These are phyloP conservation scores for Erebia ligea DNA, from an alignment of 2,888 invertebrate species.

Conservation along the genomic window DNA sequence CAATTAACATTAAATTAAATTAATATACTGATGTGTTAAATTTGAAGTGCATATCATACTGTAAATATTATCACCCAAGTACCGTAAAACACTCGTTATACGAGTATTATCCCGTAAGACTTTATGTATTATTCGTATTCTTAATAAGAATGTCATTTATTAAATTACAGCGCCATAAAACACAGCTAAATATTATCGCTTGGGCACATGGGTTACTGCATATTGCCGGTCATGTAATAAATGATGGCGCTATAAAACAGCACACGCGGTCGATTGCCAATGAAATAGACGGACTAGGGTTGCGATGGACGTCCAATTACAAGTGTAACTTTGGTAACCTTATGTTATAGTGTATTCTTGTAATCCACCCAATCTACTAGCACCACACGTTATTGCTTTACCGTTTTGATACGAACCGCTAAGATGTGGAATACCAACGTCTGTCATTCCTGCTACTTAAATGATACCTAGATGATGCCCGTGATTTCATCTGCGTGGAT, in stretches of 20 bases:
- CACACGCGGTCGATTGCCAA: too few relatives aligned
- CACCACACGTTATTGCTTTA: too few relatives aligned
- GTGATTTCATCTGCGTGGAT: too few relatives aligned
- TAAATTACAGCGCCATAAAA: constrained; percentile 15
- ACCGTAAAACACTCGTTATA: neutral
- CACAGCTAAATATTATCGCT: neutral
- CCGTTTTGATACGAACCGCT: too few relatives aligned
- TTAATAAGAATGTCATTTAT: constrained; percentile 11
- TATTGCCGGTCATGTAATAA: neutral
- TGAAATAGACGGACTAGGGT: too few relatives aligned
- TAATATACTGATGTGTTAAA: neutral
- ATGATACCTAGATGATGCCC: too few relatives aligned
- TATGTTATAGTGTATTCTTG: too few relatives aligned
- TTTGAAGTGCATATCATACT: neutral
- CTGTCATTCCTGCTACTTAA: too few relatives aligned
- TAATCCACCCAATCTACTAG: too few relatives aligned
- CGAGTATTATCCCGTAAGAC: neutral
- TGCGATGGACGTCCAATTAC: too few relatives aligned
- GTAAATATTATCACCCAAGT: neutral
- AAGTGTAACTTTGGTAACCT: too few relatives aligned
- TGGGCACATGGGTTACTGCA: neutral
- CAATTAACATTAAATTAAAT: neutral
- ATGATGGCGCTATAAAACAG: neutral
- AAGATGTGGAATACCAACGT: too few relatives aligned
- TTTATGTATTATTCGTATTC: neutral